Conservation (phyloP, 2,113 vertebrate species). For the Willisornis vidua region DNA sequence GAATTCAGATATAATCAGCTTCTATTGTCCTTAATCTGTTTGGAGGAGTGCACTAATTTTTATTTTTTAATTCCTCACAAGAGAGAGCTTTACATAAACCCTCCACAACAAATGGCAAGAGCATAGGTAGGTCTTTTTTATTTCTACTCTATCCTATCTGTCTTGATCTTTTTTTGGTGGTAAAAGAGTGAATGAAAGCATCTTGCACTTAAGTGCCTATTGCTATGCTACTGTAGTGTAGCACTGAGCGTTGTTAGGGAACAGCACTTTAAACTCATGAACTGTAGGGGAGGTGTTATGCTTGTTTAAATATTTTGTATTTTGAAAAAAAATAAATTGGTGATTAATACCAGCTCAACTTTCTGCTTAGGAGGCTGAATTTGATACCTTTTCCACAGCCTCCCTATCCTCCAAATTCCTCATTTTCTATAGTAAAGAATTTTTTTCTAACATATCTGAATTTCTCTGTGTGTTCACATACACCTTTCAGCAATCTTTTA, state of each 20-base stretch:
- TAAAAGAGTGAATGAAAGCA: background rate
- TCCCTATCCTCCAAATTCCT: background rate
- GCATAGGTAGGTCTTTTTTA: background rate
- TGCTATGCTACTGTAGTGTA: background rate
- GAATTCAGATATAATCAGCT: background rate
- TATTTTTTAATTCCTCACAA: background rate
- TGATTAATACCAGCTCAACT: background rate
- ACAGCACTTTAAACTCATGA: background rate
- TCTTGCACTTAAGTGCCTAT: background rate
- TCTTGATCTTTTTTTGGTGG: background rate
- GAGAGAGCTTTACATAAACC: background rate
- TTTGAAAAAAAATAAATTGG: background rate
- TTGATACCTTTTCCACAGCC: background rate
- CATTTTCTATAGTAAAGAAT: background rate
- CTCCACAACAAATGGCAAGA: background rate
- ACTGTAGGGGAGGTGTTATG: background rate
- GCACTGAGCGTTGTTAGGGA: rapidly evolving
- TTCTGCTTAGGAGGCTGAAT: background rate
- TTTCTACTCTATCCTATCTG: background rate
- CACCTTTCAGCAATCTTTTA: background rate
- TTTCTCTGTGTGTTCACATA: background rate
- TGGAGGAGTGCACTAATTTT: background rate
- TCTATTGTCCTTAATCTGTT: background rate
- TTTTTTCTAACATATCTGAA: background rate
- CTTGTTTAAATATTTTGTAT: background rate